A percentile compares a stretch with the other conserved stretches of the same genome.
phyloP scores from a whole-genome alignment of 2,888 invertebrate genomes.

The Callyntrura sp. region DNA sequence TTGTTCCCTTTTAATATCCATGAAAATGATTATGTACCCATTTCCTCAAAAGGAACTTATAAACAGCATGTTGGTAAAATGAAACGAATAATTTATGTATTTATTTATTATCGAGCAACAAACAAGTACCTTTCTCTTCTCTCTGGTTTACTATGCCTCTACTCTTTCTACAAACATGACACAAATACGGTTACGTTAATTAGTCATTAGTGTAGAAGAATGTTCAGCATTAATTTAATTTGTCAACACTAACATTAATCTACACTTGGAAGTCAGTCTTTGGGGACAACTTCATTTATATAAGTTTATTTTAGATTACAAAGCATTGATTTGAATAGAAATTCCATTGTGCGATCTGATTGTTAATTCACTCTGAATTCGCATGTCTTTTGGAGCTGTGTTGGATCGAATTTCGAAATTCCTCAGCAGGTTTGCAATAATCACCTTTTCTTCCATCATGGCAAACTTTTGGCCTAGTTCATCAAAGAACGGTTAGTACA shows the following conservation, averaged over 20 bases:
- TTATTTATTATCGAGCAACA: no score
- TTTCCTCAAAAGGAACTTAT: conserved; percentile 46
- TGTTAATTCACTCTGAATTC: conserved; percentile 86
- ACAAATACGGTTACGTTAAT: no score
- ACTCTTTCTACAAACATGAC: no score
- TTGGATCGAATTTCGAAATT: conserved; percentile 85
- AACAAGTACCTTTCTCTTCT: no score
- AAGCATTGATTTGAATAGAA: conserved; percentile 2
- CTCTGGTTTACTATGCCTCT: no score
- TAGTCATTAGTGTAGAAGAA: no score
- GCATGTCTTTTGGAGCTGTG: conserved; percentile 85
- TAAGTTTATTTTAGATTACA: no score
- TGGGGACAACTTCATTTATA: no score
- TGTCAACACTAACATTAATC: no score
- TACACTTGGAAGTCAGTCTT: no score
- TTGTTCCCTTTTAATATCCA: conserved; percentile 46
- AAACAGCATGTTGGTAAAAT: background rate
- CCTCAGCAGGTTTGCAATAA: conserved; percentile 85
- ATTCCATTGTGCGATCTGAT: conserved; percentile 57
- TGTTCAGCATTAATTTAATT: no score
- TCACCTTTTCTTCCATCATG: conserved; percentile 85
- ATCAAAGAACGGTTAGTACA: no score
- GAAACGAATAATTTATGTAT: background rate
- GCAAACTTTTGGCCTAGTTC: conserved; percentile 85
- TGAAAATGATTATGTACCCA: conserved; percentile 61